Conservation (phyloP, 1,140 invertebrate species). For the Cherax quadricarinatus region DNA sequence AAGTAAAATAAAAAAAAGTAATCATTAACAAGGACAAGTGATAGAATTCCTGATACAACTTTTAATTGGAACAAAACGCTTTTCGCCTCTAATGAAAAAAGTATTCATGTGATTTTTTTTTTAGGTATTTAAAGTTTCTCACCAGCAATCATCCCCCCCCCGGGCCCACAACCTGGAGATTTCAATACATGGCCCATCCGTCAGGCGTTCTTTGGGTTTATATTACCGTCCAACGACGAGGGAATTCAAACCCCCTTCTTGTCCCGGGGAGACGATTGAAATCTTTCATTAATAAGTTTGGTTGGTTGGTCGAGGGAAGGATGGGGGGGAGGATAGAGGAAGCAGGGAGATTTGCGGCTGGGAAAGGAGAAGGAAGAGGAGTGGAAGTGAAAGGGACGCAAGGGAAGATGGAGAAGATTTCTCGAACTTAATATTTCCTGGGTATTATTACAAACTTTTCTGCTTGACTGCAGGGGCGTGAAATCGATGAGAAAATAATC, state of each 20-base stretch:
- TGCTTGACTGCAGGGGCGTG: no score
- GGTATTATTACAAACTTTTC: neutral
- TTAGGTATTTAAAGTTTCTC: no score
- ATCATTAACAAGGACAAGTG: neutral
- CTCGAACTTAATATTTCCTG: neutral
- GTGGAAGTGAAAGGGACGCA: neutral
- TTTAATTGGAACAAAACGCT: neutral
- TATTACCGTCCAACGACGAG: neutral
- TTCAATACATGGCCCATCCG: neutral
- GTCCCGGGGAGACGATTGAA: neutral
- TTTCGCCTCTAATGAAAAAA: neutral
- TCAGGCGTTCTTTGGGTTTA: neutral
- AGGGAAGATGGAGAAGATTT: neutral
- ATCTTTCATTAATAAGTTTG: slow-evolving; percentile 6
- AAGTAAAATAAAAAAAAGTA: neutral
- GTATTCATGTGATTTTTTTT: neutral
- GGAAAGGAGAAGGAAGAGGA: neutral
- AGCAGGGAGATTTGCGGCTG: neutral
- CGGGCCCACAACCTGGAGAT: no score
- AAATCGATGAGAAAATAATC: no score
- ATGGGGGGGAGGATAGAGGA: neutral
- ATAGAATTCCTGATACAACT: neutral
- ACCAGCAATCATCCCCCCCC: no score
- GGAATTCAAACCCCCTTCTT: neutral
- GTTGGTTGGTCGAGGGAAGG: neutral